Evolutionary conservation across 2,888 invertebrate genomes (phyloP).

Genomic region (Rapana venosa): DNA sequence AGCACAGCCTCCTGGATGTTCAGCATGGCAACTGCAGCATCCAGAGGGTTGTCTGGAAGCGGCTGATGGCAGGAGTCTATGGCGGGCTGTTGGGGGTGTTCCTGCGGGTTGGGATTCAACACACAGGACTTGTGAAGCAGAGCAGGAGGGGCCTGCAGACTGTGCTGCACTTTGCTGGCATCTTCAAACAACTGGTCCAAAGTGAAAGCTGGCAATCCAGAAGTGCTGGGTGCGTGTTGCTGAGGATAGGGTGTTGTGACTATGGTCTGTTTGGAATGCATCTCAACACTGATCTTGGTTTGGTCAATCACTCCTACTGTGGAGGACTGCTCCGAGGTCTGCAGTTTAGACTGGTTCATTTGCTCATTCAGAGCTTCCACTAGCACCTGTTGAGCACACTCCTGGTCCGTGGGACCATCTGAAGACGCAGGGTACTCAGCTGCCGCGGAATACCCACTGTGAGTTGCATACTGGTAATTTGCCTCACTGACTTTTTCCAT

Average conservation of each 20-base stretch:
- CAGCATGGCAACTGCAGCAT: slow-evolving; percentile 14
- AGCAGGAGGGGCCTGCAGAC: not conserved
- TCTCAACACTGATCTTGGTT: not conserved
- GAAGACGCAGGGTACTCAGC: not conserved
- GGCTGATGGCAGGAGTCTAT: not conserved
- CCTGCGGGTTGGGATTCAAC: not conserved
- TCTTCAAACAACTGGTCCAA: slow-evolving; percentile 33
- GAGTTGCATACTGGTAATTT: not conserved
- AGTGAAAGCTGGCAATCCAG: not conserved
- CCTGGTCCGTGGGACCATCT: slow-evolving; percentile 6
- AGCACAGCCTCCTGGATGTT: slow-evolving; percentile 14
- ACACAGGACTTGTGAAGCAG: not conserved
- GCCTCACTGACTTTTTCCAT: not conserved
- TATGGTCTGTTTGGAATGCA: not conserved
- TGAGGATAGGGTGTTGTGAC: not conserved
- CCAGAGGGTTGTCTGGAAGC: slow-evolving; percentile 14
- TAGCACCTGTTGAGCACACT: slow-evolving; percentile 7
- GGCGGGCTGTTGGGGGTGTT: not conserved
- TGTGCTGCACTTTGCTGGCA: not conserved
- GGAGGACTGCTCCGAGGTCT: not conserved
- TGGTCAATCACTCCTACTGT: not conserved
- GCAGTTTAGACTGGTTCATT: not conserved
- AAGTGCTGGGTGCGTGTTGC: not conserved
- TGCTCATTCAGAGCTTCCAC: slow-evolving; percentile 30
- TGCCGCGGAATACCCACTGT: not conserved